These are phyloP conservation scores for Pygmarrhopalites habei DNA, from an alignment of 1,140 invertebrate species.

Conservation along the genomic window DNA sequence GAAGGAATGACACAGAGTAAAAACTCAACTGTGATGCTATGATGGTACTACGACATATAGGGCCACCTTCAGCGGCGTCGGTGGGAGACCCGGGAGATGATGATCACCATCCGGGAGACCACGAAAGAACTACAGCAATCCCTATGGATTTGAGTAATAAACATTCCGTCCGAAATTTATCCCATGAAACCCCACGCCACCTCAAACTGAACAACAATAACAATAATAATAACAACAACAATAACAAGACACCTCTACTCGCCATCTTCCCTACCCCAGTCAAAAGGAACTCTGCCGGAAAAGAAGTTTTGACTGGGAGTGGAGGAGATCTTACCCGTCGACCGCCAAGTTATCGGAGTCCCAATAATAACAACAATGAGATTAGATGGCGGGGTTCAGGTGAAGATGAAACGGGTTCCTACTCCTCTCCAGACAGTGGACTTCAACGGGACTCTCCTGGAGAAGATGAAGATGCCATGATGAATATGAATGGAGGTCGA, in stretches of 20 bases:
- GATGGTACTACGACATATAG: conserved; percentile 38
- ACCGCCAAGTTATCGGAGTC: no score
- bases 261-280: conserved; percentile 2
- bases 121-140: conserved; percentile 10
- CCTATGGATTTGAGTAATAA: conserved; percentile 38
- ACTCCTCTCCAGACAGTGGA: conserved; percentile 35
- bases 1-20: no score
- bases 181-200: conserved; percentile 10
- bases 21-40: conserved; percentile 37
- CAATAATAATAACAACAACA: conserved; percentile 30
- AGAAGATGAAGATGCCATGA: conserved; percentile 31
- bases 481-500: neutral
- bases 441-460: conserved; percentile 37
- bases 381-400: conserved; percentile 19
- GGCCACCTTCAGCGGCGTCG: conserved; percentile 22
- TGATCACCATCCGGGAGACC: conserved; percentile 20
- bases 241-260: conserved; percentile 13
- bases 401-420: conserved; percentile 17
- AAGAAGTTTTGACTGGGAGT: conserved; percentile 10
- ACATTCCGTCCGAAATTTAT: neutral
- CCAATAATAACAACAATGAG: neutral
- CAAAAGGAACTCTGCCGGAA: conserved; percentile 6
- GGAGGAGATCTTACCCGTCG: no score
- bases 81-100: conserved; percentile 19
- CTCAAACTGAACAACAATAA: conserved; percentile 12